Conservation (phyloP, 2,888 invertebrate genomes). For the Sinohyriopsis cumingii region DNA sequence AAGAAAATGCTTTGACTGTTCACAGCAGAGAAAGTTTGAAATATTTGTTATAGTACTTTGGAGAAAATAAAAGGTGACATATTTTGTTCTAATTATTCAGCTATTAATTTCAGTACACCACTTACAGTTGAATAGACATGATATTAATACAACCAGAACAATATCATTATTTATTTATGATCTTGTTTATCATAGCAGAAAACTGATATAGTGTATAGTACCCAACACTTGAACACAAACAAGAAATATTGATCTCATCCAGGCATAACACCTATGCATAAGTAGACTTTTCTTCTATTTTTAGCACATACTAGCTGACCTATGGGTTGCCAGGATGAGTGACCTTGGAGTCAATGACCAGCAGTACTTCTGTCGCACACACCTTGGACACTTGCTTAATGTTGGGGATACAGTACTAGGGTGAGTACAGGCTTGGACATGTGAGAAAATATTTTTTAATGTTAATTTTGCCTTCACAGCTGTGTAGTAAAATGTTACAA, state of each 20-base stretch:
- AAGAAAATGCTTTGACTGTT: too few species aligned
- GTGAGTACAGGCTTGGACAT: slow-evolving; percentile 73
- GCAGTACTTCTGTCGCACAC: slow-evolving; percentile 89
- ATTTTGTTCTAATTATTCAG: too few species aligned
- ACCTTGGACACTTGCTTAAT: slow-evolving; percentile 93
- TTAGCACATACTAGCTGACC: slow-evolving; percentile 89
- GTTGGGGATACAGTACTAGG: slow-evolving; percentile 95
- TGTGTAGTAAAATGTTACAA: neutral
- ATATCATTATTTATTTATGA: too few species aligned
- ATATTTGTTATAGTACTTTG: too few species aligned
- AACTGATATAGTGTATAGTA: neutral
- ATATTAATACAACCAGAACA: too few species aligned
- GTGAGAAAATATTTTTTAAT: neutral
- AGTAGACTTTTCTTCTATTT: slow-evolving; percentile 8
- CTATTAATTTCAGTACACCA: too few species aligned
- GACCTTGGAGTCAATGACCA: slow-evolving; percentile 81
- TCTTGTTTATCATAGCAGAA: neutral
- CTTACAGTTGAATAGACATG: too few species aligned
- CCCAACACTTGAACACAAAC: neutral
- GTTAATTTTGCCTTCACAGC: neutral
- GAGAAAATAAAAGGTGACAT: too few species aligned
- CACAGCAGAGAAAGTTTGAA: too few species aligned
- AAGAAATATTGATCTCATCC: neutral
- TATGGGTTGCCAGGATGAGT: slow-evolving; percentile 91
- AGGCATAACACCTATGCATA: neutral